Conservation (phyloP, 1,140 invertebrate genomes). For the Wasmannia auropunctata region DNA sequence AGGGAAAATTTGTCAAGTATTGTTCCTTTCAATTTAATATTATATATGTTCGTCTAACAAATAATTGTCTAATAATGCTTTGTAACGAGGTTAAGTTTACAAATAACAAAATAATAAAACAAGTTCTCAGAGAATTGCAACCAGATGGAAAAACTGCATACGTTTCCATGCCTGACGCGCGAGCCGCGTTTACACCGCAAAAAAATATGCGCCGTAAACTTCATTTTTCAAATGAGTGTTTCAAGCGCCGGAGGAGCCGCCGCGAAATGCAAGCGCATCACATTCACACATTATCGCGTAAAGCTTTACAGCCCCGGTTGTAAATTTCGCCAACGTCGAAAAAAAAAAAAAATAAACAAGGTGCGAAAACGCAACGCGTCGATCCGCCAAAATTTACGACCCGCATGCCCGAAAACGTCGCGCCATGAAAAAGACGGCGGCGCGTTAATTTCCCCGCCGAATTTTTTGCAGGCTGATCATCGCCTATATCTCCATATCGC, state of each 20-base stretch:
- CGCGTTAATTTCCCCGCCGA: conserved; percentile 33
- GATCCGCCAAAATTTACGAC: conserved; percentile 54
- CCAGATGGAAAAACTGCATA: background rate
- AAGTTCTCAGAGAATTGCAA: background rate
- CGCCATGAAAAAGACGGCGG: conserved; percentile 36
- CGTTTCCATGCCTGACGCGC: background rate
- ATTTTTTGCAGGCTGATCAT: conserved; percentile 40
- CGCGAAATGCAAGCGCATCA: conserved; percentile 11
- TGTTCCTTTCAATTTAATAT: background rate
- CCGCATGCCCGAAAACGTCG: conserved; percentile 34
- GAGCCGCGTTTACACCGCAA: background rate
- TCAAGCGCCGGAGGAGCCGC: background rate
- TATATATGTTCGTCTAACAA: background rate
- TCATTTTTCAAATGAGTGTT: conserved; percentile 49
- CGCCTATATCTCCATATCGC: conserved; percentile 4
- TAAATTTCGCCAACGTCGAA: conserved; percentile 35
- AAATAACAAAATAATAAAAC: too few relatives aligned
- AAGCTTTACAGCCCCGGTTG: conserved; percentile 25
- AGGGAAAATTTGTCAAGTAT: background rate
- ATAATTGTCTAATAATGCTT: background rate
- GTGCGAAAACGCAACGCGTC: conserved; percentile 50
- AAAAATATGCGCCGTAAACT: conserved; percentile 43
- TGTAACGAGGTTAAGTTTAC: background rate
- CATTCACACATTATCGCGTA: conserved; percentile 34
- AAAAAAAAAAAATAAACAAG: conserved; percentile 42